Percentiles rank a stretch among this genome's conserved stretches.
These are phyloP conservation scores for Catalaphyllia jardinei DNA, from an alignment of 64 coral and sea anemone genomes.

Conservation along the genomic window DNA sequence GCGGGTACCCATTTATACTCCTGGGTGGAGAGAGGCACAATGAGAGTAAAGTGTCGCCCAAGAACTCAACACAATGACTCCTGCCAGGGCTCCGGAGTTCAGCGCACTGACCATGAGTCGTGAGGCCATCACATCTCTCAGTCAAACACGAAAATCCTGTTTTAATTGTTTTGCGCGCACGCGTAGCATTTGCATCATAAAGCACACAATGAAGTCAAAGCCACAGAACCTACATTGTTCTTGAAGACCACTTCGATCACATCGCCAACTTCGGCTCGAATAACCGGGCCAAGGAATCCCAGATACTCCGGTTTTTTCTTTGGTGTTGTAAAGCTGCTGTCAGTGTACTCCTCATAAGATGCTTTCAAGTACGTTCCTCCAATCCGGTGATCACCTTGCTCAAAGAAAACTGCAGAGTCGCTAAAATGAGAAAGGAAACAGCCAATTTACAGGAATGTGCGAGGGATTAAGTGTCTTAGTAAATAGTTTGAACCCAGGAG, in stretches of 20 bases:
- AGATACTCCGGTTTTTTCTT: conserved; percentile 52
- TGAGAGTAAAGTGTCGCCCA: too few species aligned
- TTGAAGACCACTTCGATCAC: conserved; percentile 80
- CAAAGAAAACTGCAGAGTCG: conserved; percentile 84
- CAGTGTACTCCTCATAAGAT: conserved; percentile 73
- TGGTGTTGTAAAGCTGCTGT: conserved; percentile 50
- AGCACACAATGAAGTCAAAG: too few species aligned
- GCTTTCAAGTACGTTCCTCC: conserved; percentile 89
- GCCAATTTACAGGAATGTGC: neutral
- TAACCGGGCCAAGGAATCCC: conserved; percentile 88
- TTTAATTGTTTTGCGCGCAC: too few species aligned
- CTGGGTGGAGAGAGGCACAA: too few species aligned
- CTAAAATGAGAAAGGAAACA: conserved; percentile 22
- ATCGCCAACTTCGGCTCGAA: conserved; percentile 90
- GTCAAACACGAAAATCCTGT: too few species aligned
- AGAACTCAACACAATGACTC: too few species aligned
- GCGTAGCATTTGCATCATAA: too few species aligned
- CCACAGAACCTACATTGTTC: conserved; percentile 57
- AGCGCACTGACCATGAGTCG: too few species aligned
- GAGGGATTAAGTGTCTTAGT: neutral
- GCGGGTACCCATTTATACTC: neutral
- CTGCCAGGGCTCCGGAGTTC: too few species aligned
- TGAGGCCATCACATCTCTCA: too few species aligned
- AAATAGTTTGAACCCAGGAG: too few species aligned
- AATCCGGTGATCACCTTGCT: conserved; percentile 52